Evolutionary conservation across 2,113 vertebrate genomes (phyloP).

Genomic region (Scopus umbretta): DNA sequence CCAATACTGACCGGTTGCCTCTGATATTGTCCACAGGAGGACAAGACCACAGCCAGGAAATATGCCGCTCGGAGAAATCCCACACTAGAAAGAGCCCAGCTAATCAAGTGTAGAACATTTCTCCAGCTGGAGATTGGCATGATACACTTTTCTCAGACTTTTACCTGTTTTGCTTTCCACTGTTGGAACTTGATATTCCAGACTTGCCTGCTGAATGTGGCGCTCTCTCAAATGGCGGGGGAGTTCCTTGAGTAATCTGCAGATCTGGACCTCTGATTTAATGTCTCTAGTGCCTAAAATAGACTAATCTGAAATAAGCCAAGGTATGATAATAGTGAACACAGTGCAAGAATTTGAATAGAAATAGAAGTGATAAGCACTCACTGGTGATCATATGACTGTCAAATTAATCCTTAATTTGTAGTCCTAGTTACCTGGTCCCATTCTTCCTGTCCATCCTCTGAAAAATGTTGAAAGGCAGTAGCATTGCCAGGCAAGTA

Average conservation of each 20-base stretch:
- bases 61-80: background rate
- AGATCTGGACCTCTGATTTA: background rate
- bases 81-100: background rate
- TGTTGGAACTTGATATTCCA: background rate
- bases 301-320: background rate
- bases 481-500: background rate
- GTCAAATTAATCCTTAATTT: background rate
- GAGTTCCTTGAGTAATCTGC: background rate
- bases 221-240: background rate
- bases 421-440: background rate
- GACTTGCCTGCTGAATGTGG: background rate
- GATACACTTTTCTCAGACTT: background rate
- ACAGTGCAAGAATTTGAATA: background rate
- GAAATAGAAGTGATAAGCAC: background rate
- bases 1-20: background rate
- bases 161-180: background rate
- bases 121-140: background rate
- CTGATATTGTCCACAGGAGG: background rate
- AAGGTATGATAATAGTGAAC: background rate
- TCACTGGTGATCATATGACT: background rate
- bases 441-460: background rate
- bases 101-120: background rate
- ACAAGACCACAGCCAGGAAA: background rate
- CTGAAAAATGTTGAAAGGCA: background rate
- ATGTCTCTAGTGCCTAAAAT: background rate